Base-by-base conservation (phyloP, 2,113 vertebrate species). In the Alligator sinensis region DNA sequence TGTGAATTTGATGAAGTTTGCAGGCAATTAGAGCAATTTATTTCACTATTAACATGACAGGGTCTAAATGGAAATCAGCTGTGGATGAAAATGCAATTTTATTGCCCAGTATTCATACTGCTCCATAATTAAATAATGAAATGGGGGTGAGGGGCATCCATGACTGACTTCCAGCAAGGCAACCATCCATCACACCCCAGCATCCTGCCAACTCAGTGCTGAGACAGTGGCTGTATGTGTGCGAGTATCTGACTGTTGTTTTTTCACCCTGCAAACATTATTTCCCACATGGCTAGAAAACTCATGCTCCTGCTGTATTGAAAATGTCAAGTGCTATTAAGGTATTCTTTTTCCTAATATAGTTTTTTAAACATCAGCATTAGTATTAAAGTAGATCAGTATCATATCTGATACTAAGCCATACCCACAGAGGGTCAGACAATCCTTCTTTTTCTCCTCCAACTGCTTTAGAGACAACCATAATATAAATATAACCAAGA, bases 21-120 rank as follows among this genome's bases (percentile, higher is more conserved):
- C 94, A 91, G 82, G 96, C 98, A 98, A 98, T 98, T 99, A 99
- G 96, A 97, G 97, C 98, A 99, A 99, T 99, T 99, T 98, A 98
- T 99, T 99, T 99, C 97, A 97, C 96, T 97, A 96, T 98, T 96
- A 98, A 97, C 90, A 90, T 97, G 97, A 98, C 97, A 94, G 96
- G 97, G 94, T 97, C 96, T 98, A 99, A 99, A 96, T 97, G 95
- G 92, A 97, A 97, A 95, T 95, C 97, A 98, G 98, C 98, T 98
- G 96, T 91, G 97, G 97, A 96, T 98, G 98, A 95, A 98, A 98
- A 98, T 93, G 95, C 94, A 95, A 59, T 95, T 98, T 96, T 97
- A 96, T 94, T 96, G 91, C 95, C 89, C 79, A 1, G 80, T 92
- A 90, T 95, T 95, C 83, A 77, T 88, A 94, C 83, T 8, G 16